Conservation (phyloP, 2,113 vertebrate genomes). For the Ophthalmolycus amberensis region DNA sequence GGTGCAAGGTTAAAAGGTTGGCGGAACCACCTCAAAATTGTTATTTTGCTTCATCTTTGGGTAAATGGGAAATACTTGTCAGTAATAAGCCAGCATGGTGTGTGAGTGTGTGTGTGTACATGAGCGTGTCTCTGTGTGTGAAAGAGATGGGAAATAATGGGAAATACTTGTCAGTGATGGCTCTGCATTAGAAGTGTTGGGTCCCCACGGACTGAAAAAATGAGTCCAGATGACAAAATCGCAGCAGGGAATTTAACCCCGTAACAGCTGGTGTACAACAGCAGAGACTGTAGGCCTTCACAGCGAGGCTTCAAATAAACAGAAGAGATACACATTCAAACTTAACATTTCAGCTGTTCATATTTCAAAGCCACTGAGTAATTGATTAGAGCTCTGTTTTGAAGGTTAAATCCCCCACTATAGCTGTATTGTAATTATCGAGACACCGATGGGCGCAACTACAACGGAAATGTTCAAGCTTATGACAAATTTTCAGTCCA, state of each 20-base stretch:
- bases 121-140: not conserved
- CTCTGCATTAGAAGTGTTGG: conserved; percentile 67
- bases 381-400: conserved; percentile 11
- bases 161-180: conserved; percentile 72
- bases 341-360: not conserved
- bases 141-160: conserved; percentile 67
- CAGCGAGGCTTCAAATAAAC: not conserved
- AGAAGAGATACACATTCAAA: not conserved
- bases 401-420: not conserved
- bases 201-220: conserved; percentile 46
- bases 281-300: not conserved
- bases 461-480: not conserved
- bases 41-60: conserved; percentile 64
- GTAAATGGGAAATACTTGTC: conserved; percentile 75
- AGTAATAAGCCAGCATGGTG: conserved; percentile 62
- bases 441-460: not conserved
- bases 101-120: conserved; percentile 3
- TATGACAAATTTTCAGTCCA: not conserved
- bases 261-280: conserved; percentile 3
- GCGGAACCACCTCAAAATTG: conserved; percentile 40
- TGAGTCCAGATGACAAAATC: conserved; percentile 52
- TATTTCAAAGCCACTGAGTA: conserved; percentile 9
- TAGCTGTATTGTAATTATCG: not conserved
- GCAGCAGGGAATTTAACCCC: conserved; percentile 49
- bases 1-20: conserved; percentile 71